Evolutionary conservation across 2,888 invertebrate species (phyloP), one percentile per base, ranked within the genome.

Genomic region (Cerastis leucographa): DNA sequence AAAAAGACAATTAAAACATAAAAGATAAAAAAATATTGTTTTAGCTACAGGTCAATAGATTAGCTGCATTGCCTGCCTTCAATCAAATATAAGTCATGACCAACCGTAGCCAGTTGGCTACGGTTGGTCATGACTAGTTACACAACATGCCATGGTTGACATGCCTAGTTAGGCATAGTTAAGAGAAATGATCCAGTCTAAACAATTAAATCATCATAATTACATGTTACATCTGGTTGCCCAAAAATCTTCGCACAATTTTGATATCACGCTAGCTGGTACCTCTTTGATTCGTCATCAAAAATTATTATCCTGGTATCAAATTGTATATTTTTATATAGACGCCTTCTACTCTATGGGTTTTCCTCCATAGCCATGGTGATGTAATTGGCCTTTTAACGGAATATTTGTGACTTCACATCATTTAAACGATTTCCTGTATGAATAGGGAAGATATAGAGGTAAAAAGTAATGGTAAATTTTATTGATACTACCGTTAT

Each of bases 371-470:
- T 64, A 76, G 66, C 42, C 77, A 76, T 85, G 85, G 82, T 73
- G 83, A 83, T 82, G 77, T 83, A 85, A 85, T 83, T 83, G 83
- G 85, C 46, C 51, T 73, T 85, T 73, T 81, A 71, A 71, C 49
- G 61, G 76, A 40, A 54, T 67, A 46, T 72, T 71, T 81, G 62
- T 76, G 72, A 72, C 17, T 61, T 75, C 44, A 56, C 61, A 69
- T 85, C 61, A n/a, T 84, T 29, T 54, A 59, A 81, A 76, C 56
- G 77, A 81, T 77, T 85, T 76, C 72, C 70, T 71, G 35, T 35
- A 12, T 35, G 59, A 51, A 67, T 54, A 40, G 44, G 61, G 42
- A 59, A 64, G 51, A 66, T 51, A 71, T 61, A 25, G 66, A 56
- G 35, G 42, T 62, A n/a, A 11, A 46, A n/a, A 25, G 11, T 77